Evolutionary conservation across 2,797 vertebrate genomes (phyloP).

Genomic region (Melanogrammus aeglefinus): DNA sequence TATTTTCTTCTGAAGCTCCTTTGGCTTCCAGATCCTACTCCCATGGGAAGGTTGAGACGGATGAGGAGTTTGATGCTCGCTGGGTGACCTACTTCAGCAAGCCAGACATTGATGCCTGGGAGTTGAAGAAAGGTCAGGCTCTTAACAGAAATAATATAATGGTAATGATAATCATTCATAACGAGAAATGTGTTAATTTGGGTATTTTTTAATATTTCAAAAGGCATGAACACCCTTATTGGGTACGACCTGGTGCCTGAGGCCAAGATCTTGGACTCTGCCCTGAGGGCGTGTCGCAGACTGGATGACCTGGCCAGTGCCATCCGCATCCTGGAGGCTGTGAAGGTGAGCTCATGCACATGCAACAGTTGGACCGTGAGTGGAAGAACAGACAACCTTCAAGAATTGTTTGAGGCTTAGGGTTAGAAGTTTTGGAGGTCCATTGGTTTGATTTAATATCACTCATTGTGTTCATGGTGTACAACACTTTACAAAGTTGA

Average conservation of each 20-base stretch:
- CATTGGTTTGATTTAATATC: neutral
- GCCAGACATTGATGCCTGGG: slow-evolving; percentile 93
- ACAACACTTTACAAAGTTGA: neutral
- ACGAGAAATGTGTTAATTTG: neutral
- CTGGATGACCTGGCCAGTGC: slow-evolving; percentile 92
- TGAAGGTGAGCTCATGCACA: slow-evolving; percentile 78
- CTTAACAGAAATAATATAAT: neutral
- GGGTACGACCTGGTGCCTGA: slow-evolving; percentile 93
- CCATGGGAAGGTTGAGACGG: slow-evolving; percentile 84
- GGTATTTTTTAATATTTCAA: slow-evolving; percentile 3
- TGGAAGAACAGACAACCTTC: neutral
- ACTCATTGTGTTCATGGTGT: neutral
- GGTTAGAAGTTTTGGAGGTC: no score
- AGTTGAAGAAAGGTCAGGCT: slow-evolving; percentile 87
- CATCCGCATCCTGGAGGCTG: slow-evolving; percentile 90
- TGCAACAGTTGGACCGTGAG: neutral
- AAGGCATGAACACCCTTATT: slow-evolving; percentile 92
- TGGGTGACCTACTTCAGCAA: slow-evolving; percentile 97
- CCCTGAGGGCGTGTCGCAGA: slow-evolving; percentile 88
- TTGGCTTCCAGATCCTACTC: slow-evolving; percentile 83
- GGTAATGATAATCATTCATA: neutral
- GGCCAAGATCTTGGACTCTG: slow-evolving; percentile 92
- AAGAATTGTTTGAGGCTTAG: neutral
- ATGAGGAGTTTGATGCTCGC: slow-evolving; percentile 95
- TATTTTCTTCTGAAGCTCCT: slow-evolving; percentile 55